Conservation (phyloP, 2,888 invertebrate species). For the Pachymerium ferrugineum region DNA sequence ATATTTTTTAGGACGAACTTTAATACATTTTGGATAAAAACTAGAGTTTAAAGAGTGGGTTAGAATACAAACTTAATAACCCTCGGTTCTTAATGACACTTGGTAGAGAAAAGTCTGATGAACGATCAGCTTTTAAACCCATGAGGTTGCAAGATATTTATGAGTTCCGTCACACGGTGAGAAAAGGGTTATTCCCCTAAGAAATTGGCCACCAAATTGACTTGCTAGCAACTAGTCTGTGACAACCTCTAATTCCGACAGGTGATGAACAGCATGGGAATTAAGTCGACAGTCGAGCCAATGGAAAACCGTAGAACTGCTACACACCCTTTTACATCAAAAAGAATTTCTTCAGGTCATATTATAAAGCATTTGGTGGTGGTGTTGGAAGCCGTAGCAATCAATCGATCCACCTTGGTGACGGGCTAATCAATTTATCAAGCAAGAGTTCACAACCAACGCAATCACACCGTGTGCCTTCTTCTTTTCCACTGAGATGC, state of each 20-base stretch:
- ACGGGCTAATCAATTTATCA: conserved; percentile 2
- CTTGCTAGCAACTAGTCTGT: background rate
- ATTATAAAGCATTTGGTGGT: too few relatives aligned
- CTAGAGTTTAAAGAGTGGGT: too few relatives aligned
- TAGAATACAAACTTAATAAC: too few relatives aligned
- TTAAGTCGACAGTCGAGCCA: background rate
- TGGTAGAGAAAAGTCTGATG: background rate
- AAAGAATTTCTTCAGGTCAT: too few relatives aligned
- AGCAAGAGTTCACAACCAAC: background rate
- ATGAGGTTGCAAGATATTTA: background rate
- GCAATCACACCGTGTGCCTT: background rate
- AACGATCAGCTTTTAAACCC: background rate
- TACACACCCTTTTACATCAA: too few relatives aligned
- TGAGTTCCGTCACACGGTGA: background rate
- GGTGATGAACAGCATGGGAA: background rate
- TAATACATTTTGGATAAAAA: too few relatives aligned
- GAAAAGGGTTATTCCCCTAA: background rate
- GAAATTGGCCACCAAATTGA: background rate
- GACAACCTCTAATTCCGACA: background rate
- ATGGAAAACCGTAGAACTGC: too few relatives aligned
- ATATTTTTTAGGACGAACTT: too few relatives aligned
- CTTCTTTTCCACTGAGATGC: background rate
- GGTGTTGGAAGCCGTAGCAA: background rate
- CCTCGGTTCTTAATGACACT: too few relatives aligned
- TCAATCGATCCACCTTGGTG: background rate